Percentiles rank a stretch among this genome's conserved stretches.
These are phyloP conservation scores for Solea senegalensis DNA, from an alignment of 2,113 vertebrate species.

Conservation along the genomic window DNA sequence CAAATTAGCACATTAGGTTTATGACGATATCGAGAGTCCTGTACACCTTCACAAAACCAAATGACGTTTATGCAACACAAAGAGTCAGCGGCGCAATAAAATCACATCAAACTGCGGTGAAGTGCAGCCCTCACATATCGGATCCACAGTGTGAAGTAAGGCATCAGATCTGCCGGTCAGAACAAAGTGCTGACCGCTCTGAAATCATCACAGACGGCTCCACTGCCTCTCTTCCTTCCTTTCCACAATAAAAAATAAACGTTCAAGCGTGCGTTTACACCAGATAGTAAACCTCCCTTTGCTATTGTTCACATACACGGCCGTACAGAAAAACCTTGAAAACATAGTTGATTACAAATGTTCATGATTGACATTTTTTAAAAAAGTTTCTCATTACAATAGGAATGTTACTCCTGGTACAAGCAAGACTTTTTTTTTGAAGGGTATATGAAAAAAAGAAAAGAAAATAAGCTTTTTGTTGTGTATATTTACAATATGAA, in stretches of 20 bases:
- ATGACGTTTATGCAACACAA: constrained; percentile 37
- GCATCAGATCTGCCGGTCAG: constrained; percentile 49
- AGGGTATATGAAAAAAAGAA: constrained; percentile 67
- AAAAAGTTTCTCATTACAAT: constrained; percentile 55
- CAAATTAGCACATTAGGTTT: constrained; percentile 37
- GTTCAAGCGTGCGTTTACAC: constrained; percentile 68
- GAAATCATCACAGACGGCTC: constrained; percentile 34
- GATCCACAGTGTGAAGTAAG: constrained; percentile 68
- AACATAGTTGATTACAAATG: constrained; percentile 62
- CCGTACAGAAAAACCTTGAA: constrained; percentile 55
- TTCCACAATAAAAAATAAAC: constrained; percentile 41
- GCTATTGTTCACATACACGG: constrained; percentile 70
- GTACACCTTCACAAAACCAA: constrained; percentile 39
- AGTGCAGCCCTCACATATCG: constrained; percentile 21
- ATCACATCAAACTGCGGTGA: constrained; percentile 29
- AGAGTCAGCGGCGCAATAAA: constrained; percentile 18
- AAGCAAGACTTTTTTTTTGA: constrained; percentile 23
- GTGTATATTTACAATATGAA: constrained; percentile 64
- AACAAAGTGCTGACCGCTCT: constrained; percentile 61
- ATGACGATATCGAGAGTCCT: constrained; percentile 31
- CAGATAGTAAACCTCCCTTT: constrained; percentile 66
- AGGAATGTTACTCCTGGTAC: constrained; percentile 47
- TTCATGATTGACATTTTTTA: constrained; percentile 63
- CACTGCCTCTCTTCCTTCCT: constrained; percentile 20
- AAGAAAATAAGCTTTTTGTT: constrained; percentile 29